A percentile compares a stretch with the other conserved stretches of the same genome.
Conservation (phyloP, 2,113 vertebrate genomes). For the Tonatia bakeri region DNA sequence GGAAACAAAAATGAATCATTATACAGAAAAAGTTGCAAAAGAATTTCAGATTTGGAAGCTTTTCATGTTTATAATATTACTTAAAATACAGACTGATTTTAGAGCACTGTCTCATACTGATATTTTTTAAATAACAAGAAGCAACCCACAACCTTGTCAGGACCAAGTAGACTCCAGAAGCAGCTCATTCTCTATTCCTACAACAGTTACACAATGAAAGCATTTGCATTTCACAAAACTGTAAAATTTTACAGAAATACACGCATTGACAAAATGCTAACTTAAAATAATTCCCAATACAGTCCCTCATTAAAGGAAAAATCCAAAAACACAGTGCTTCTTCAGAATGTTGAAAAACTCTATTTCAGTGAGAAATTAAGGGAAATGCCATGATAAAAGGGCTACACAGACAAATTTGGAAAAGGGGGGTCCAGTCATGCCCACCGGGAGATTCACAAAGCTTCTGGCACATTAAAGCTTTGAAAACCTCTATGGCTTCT, state of each 20-base stretch:
- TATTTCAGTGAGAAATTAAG: background rate
- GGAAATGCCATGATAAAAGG: background rate
- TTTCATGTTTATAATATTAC: background rate
- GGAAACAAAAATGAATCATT: background rate
- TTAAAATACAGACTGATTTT: background rate
- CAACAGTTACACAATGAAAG: background rate
- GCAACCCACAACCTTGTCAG: background rate
- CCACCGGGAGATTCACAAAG: background rate
- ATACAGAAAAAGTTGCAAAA: background rate
- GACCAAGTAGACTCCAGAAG: background rate
- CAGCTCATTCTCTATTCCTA: background rate
- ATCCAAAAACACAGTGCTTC: background rate
- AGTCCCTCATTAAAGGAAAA: background rate
- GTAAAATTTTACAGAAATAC: constrained; percentile 3
- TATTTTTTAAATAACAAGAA: background rate
- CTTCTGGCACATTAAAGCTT: background rate
- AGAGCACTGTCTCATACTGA: background rate
- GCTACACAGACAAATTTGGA: background rate
- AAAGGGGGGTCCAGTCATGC: background rate
- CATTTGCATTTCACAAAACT: constrained; percentile 51
- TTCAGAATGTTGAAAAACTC: background rate
- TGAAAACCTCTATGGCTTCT: background rate
- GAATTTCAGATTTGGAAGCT: background rate
- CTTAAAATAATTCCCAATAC: background rate
- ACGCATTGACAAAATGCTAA: background rate